Evolutionary conservation across 30 jellyfish, hydroid and myxozoan genomes (phyloP), one percentile per base, ranked within the genome.

Genomic region (Catostylus mosaicus): DNA sequence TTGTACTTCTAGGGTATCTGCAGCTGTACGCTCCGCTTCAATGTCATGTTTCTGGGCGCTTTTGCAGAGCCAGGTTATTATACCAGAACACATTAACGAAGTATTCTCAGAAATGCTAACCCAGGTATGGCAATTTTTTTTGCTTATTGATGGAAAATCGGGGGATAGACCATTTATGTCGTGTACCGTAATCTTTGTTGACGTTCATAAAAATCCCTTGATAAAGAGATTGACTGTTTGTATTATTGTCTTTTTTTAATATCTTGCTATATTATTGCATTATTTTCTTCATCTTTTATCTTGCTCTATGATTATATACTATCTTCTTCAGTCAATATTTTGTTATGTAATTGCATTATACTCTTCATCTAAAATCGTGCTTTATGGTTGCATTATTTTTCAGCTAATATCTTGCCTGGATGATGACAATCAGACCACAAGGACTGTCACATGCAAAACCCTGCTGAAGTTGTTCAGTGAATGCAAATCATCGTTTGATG

Each of bases 21-120:
- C 98, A 12, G 98, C 98, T 20, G 96, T 87, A 12, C 91, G 98
- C 19, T 77, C 98, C 0, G 96, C 90, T 34, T 89, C 98, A 31
- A 88, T 93, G 86, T 87, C 98, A 9, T 86, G 91, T 63, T 61
- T 93, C 3, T 93, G 98, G 98, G 88, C 98, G 27, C 80, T 93
- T 26, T 80, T 93, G 43, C 79, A 89, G 48, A 66, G 93, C 27
- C 88, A 66, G 14, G 54, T 86, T 23, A 54, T 87, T 46, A 26
- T 68, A 43, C 26, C 89, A 24, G 79, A 78, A 6, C 95, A 93
- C 45, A 50, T 87, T 38, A 72, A 82, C 38, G 89, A 80, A 31
- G 77, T 56, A 3, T 86, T 82, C 57, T 40, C 96, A n/a, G 98
- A 93, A 9, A 24, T 87, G n/a, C 89, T 87, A 8, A 76, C 92